A percentile compares a stretch with the other conserved stretches of the same genome.
Evolutionary conservation across 2,797 vertebrate species (phyloP).

Genomic region (Sebastes taczanowskii): DNA sequence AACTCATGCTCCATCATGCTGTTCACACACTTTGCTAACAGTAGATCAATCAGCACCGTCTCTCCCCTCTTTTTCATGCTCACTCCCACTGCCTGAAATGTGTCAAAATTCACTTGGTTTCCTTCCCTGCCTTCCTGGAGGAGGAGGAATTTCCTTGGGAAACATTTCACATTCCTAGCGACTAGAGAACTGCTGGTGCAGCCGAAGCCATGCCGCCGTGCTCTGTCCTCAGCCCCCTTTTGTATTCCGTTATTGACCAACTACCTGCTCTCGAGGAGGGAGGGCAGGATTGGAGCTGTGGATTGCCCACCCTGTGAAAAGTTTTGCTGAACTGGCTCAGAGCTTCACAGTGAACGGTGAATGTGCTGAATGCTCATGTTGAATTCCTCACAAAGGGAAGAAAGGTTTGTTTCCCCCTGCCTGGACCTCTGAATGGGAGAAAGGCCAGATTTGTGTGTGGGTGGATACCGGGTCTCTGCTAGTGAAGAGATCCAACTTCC

Average conservation of each 20-base stretch:
- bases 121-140: conserved; percentile 75
- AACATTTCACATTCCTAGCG: conserved; percentile 75
- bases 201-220: conserved; percentile 12
- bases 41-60: conserved; percentile 56
- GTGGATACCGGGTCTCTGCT: conserved; percentile 61
- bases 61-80: conserved; percentile 30
- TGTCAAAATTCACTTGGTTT: conserved; percentile 71
- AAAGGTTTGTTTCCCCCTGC: conserved; percentile 59
- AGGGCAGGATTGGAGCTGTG: neutral
- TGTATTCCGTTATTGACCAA: conserved; percentile 58
- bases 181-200: conserved; percentile 46
- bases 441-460: conserved; percentile 67
- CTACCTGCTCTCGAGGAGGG: conserved; percentile 43
- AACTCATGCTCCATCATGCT: conserved; percentile 6
- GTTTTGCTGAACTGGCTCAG: conserved; percentile 53
- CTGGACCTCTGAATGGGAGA: conserved; percentile 61
- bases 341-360: conserved; percentile 24
- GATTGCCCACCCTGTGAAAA: conserved; percentile 34
- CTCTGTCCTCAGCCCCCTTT: conserved; percentile 11
- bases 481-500: conserved; percentile 56
- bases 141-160: conserved; percentile 79
- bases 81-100: conserved; percentile 68
- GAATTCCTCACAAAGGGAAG: conserved; percentile 68
- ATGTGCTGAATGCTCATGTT: conserved; percentile 43
- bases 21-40: conserved; percentile 43